phyloP scores from a whole-genome alignment of 2,888 invertebrate genomes.

The Helleia helle region DNA sequence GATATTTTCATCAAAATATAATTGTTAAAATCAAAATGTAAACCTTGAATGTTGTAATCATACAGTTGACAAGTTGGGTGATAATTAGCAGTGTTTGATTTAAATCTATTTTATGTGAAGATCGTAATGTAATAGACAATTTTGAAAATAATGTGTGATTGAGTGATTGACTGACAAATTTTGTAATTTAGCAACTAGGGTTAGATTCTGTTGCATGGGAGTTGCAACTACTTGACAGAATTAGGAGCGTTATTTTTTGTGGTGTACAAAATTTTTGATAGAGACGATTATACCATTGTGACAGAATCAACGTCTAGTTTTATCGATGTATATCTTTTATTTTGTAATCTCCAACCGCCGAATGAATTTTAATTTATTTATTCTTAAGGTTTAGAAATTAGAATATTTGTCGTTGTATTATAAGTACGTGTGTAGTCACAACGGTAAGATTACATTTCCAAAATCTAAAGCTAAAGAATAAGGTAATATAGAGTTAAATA shows the following conservation, averaged over 20 bases:
- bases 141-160: neutral
- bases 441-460: constrained; percentile 31
- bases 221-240: too few relatives aligned
- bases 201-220: constrained; percentile 3
- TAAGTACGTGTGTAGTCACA: too few relatives aligned
- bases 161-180: constrained; percentile 3
- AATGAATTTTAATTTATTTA: constrained; percentile 39
- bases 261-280: too few relatives aligned
- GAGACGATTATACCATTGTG: too few relatives aligned
- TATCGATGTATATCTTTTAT: constrained; percentile 6
- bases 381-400: constrained; percentile 36
- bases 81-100: neutral
- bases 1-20: neutral
- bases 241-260: too few relatives aligned
- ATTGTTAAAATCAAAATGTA: neutral
- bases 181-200: constrained; percentile 1
- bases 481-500: constrained; percentile 27
- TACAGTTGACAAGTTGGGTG: too few relatives aligned
- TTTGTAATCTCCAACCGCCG: constrained; percentile 13
- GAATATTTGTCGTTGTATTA: constrained; percentile 34
- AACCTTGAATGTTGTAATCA: too few relatives aligned
- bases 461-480: constrained; percentile 27
- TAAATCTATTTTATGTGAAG: too few relatives aligned
- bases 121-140: neutral
- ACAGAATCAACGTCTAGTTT: neutral